phyloP scores from a whole-genome alignment of 1,140 invertebrate genomes.

The Anoplolepis gracilipes region DNA sequence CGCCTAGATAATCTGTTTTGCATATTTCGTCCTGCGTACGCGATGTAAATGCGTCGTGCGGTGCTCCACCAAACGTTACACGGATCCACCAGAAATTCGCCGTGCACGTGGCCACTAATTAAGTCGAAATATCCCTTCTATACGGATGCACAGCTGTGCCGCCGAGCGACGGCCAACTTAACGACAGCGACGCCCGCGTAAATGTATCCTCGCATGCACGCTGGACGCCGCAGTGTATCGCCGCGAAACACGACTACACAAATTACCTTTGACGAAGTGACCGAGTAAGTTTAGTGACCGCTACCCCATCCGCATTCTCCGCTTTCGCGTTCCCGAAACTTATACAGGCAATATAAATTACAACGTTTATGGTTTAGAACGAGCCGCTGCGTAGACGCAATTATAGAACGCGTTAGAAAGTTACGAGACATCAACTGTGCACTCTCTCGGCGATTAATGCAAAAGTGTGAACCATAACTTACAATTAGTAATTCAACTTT shows the following conservation, averaged over 20 bases:
- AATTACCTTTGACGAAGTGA: slow-evolving; percentile 53
- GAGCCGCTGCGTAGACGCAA: slow-evolving; percentile 23
- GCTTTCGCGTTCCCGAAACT: not conserved
- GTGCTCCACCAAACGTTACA: slow-evolving; percentile 73
- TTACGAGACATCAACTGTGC: slow-evolving; percentile 23
- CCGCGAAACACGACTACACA: slow-evolving; percentile 29
- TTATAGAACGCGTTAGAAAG: not conserved
- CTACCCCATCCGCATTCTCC: not conserved
- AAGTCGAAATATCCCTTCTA: slow-evolving; percentile 69
- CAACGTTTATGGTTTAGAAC: slow-evolving; percentile 29
- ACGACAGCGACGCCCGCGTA: slow-evolving; percentile 50
- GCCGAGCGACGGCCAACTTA: slow-evolving; percentile 64
- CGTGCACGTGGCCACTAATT: slow-evolving; percentile 67
- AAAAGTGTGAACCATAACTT: not conserved
- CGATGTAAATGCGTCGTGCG: slow-evolving; percentile 77
- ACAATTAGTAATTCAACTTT: slow-evolving; percentile 1
- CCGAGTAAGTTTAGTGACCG: slow-evolving; percentile 35
- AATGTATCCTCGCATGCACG: slow-evolving; percentile 8
- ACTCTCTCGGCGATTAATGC: not conserved
- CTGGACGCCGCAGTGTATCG: slow-evolving; percentile 13
- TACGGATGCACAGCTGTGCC: slow-evolving; percentile 55
- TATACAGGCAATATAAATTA: slow-evolving; percentile 47
- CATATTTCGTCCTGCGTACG: slow-evolving; percentile 78
- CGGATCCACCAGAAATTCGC: slow-evolving; percentile 69
- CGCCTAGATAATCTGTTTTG: slow-evolving; percentile 81